phyloP scores from a whole-genome alignment of 2,797 vertebrate species.

The Myiothlypis chrysogaster region DNA sequence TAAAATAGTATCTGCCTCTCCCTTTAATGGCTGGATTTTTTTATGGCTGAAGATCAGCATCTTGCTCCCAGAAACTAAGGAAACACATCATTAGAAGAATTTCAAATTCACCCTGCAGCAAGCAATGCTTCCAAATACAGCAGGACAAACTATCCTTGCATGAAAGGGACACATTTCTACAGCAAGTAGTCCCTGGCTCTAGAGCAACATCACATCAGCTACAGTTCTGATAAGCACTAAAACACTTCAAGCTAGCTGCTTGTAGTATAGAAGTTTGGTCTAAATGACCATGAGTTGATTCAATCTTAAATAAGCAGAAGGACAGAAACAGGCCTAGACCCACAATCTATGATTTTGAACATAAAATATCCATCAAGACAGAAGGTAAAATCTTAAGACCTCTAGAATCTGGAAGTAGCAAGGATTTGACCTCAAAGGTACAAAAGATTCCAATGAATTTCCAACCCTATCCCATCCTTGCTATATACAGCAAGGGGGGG shows the following conservation, averaged over 20 bases:
- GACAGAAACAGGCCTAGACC: background rate
- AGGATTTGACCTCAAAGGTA: background rate
- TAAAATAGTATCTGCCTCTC: background rate
- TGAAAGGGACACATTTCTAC: background rate
- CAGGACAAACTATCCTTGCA: background rate
- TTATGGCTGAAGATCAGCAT: background rate
- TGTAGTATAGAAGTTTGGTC: background rate
- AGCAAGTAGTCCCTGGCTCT: background rate
- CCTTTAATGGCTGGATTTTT: background rate
- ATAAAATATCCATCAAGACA: background rate
- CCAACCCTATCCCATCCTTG: background rate
- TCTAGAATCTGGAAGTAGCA: background rate
- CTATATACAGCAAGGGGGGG: background rate
- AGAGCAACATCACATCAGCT: background rate
- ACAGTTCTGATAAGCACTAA: background rate
- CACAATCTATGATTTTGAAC: background rate
- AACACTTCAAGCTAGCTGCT: background rate
- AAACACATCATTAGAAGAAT: background rate
- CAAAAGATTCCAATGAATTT: background rate
- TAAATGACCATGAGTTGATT: background rate
- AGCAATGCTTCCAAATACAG: background rate
- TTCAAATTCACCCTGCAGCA: background rate
- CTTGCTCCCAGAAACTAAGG: background rate
- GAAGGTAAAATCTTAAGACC: background rate
- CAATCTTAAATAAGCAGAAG: background rate